Conservation (phyloP, 2,888 invertebrate genomes). For the Muscina levida region DNA sequence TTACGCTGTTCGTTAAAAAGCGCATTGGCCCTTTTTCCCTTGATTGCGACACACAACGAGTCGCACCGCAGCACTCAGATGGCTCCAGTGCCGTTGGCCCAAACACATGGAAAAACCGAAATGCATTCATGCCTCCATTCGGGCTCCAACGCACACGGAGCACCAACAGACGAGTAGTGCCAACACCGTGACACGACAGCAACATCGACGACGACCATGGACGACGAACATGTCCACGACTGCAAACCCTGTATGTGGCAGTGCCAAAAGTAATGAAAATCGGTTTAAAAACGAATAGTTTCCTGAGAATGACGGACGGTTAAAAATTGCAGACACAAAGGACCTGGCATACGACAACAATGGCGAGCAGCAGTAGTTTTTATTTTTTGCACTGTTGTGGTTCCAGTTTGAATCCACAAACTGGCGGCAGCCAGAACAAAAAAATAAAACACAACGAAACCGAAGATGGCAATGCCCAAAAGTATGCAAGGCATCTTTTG, state of each 20-base stretch:
- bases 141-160: slow-evolving; percentile 49
- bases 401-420: not conserved
- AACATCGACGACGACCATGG: slow-evolving; percentile 54
- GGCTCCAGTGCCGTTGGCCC: slow-evolving; percentile 41
- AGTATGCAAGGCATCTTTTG: slow-evolving; percentile 7
- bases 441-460: slow-evolving; percentile 8
- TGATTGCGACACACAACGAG: slow-evolving; percentile 53
- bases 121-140: slow-evolving; percentile 55
- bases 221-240: slow-evolving; percentile 59
- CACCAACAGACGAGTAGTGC: slow-evolving; percentile 42
- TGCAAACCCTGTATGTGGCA: slow-evolving; percentile 29
- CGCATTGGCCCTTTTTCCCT: slow-evolving; percentile 71
- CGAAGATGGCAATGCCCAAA: not conserved
- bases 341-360: slow-evolving; percentile 24
- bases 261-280: slow-evolving; percentile 22
- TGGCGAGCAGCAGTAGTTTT: not conserved
- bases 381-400: not conserved
- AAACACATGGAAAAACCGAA: slow-evolving; percentile 44
- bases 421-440: not conserved
- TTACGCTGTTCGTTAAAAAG: slow-evolving; percentile 77
- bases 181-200: slow-evolving; percentile 47
- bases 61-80: slow-evolving; percentile 28
- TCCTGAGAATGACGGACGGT: slow-evolving; percentile 23
- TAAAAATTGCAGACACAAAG: slow-evolving; percentile 54
- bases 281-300: slow-evolving; percentile 52